These are phyloP conservation scores for Ceyx cyanopectus DNA, from an alignment of 2,113 vertebrate species.

Conservation along the genomic window DNA sequence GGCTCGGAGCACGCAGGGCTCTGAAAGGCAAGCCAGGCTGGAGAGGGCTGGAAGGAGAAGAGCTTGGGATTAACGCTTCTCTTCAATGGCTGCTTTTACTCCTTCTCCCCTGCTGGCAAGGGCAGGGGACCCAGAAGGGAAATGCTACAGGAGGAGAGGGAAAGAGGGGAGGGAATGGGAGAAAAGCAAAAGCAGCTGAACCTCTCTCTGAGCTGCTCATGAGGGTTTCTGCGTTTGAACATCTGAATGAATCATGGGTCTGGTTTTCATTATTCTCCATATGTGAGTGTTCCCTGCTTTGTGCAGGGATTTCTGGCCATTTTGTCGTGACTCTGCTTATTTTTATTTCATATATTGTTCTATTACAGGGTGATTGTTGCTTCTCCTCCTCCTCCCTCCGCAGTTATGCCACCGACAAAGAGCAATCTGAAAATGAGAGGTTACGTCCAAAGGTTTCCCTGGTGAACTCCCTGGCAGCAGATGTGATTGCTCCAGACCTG, in stretches of 20 bases:
- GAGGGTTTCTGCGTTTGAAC: constrained; percentile 33
- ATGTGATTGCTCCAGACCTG: not conserved
- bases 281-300: constrained; percentile 52
- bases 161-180: constrained; percentile 2
- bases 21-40: constrained; percentile 36
- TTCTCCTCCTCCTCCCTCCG: constrained; percentile 20
- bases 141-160: not conserved
- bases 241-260: constrained; percentile 63
- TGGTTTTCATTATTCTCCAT: constrained; percentile 69
- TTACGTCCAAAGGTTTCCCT: constrained; percentile 37
- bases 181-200: constrained; percentile 44
- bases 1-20: constrained; percentile 49
- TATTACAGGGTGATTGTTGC: constrained; percentile 29
- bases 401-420: constrained; percentile 53
- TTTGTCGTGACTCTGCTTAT: constrained; percentile 42
- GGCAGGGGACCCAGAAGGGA: constrained; percentile 42
- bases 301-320: constrained; percentile 64
- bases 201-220: constrained; percentile 12
- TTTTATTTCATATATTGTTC: constrained; percentile 62
- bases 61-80: constrained; percentile 48
- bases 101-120: constrained; percentile 34
- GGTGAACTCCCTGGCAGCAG: not conserved
- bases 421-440: constrained; percentile 53
- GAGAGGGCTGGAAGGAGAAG: not conserved
- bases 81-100: constrained; percentile 46